Base-by-base conservation (phyloP, 2,113 vertebrate genomes). In the Oreochromis tanganicae region DNA sequence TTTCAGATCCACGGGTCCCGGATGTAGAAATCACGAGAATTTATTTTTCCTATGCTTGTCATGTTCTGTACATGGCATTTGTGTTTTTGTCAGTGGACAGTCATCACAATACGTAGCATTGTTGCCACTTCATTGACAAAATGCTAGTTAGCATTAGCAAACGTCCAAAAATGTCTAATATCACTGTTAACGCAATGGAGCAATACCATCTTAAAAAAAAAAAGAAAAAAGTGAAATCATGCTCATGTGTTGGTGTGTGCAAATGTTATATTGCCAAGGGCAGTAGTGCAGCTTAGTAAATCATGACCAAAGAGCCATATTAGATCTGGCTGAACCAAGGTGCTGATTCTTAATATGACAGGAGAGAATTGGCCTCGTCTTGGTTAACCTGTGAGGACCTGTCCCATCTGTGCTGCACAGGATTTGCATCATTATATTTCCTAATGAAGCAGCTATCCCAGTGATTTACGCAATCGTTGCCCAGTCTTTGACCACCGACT, bases 1-100 rank as follows among this genome's bases (percentile, higher is more conserved):
- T 97, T 97, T 93, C 96, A 97, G 92, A 95, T 97, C 92, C 96
- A 97, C 11, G 96, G 96, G 55, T 95, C 96, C 88, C 88, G 96
- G 95, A 96, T 96, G 94, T 97, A 97, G 93, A 94, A 85, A 78
- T 46, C 5, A 63, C 48, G 59, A 61, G 82, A 80, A 48, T 82
- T 81, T 17, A 82, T 86, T 86, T 56, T 75, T 57, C 21, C 61
- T 80, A 52, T 41, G 78, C 89, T 87, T 66, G 55, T 75, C 52
- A 83, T 85, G 32, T 79, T 48, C 34, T 84, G 43, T 81, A 59
- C 75, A 21, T 75, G 52, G 75, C 75, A 24, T 86, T 9, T 90
- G 84, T 79, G 43, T 84, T 34, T 32, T 81, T 13, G 7, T 92
- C 85, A 11, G 38, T 34, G 84, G 82, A 61, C 27, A 8, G 19